Evolutionary conservation across 2,113 vertebrate genomes (phyloP).

Genomic region (Gymnarchus niloticus): DNA sequence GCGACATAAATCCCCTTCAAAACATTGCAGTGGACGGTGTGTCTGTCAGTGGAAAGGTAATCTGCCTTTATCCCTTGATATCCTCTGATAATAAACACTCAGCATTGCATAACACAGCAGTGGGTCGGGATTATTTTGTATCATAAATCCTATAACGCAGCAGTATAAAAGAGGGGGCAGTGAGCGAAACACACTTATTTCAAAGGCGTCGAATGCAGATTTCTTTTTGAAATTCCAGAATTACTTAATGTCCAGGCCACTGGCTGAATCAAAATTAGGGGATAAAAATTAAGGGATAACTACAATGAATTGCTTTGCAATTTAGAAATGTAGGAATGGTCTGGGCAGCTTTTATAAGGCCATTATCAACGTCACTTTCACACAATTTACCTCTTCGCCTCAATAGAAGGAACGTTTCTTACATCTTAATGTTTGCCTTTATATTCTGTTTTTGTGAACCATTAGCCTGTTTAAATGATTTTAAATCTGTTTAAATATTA

Average conservation of each 20-base stretch:
- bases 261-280: neutral
- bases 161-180: neutral
- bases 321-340: neutral
- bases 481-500: too few relatives aligned
- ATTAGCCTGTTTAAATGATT: neutral
- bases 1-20: neutral
- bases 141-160: neutral
- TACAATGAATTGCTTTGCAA: neutral
- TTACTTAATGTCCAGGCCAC: neutral
- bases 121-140: neutral
- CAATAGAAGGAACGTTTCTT: neutral
- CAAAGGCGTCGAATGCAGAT: neutral
- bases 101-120: neutral
- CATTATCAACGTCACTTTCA: neutral
- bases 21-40: neutral
- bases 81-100: neutral
- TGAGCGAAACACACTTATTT: neutral
- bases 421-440: neutral
- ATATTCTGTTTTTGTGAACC: neutral
- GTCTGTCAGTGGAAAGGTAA: neutral
- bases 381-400: neutral
- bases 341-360: neutral
- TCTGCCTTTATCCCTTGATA: slow-evolving; percentile 7
- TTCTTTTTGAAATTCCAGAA: neutral
- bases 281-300: neutral